These are phyloP conservation scores for Mormyrops attenuatus DNA, from an alignment of 2,797 vertebrate species.

Conservation along the genomic window DNA sequence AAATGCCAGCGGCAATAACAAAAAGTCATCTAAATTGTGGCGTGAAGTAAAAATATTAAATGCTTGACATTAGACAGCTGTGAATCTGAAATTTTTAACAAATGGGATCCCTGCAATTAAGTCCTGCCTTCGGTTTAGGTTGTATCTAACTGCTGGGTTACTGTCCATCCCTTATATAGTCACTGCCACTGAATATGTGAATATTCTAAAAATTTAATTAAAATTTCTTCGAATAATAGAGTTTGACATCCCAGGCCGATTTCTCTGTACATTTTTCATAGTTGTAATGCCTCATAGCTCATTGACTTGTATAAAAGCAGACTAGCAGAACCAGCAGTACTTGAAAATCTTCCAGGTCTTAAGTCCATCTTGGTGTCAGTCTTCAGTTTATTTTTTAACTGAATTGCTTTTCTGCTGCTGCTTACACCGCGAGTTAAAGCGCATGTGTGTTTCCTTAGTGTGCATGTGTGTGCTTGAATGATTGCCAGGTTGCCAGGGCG, in stretches of 20 bases:
- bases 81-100: background rate
- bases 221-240: background rate
- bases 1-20: background rate
- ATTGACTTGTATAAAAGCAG: constrained; percentile 2
- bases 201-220: background rate
- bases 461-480: background rate
- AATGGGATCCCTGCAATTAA: background rate
- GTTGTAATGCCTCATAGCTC: background rate
- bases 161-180: background rate
- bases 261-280: background rate
- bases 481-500: background rate
- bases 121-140: background rate
- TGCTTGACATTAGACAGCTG: background rate
- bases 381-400: background rate
- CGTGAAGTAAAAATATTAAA: background rate
- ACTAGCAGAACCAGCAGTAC: background rate
- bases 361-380: background rate
- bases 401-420: background rate
- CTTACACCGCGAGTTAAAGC: background rate
- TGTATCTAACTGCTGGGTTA: background rate
- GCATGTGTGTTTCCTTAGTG: background rate
- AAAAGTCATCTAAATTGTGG: background rate
- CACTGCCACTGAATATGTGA: background rate
- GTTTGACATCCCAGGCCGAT: background rate
- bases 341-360: background rate